Conservation (phyloP, 1,140 invertebrate genomes). For the Plutomurus gul region DNA sequence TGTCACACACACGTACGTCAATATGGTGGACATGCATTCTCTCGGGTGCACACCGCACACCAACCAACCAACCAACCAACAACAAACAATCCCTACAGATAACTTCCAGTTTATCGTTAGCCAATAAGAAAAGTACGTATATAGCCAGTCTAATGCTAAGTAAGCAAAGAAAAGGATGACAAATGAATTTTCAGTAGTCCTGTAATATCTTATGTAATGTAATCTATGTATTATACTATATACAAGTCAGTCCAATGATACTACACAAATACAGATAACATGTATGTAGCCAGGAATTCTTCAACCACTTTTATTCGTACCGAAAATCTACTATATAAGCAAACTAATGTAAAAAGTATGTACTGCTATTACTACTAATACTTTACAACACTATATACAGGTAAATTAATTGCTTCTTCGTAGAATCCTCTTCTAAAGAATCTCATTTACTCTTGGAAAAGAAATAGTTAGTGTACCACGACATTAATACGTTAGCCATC, state of each 20-base stretch:
- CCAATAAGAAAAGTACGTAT: too few relatives aligned
- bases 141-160: too few relatives aligned
- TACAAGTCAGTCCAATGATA: conserved; percentile 4
- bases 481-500: background rate
- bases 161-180: background rate
- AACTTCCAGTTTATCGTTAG: too few relatives aligned
- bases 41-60: too few relatives aligned
- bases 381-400: too few relatives aligned
- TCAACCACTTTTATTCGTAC: conserved; percentile 17
- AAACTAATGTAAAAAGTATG: too few relatives aligned
- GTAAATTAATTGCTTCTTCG: conserved; percentile 12
- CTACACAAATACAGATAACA: too few relatives aligned
- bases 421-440: conserved; percentile 21
- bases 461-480: background rate
- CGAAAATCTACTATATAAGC: conserved; percentile 20
- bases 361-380: too few relatives aligned
- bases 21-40: too few relatives aligned
- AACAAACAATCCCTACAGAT: too few relatives aligned
- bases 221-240: conserved; percentile 20
- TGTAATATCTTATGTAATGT: background rate
- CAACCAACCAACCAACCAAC: too few relatives aligned
- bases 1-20: too few relatives aligned
- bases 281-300: conserved; percentile 12
- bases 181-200: background rate
- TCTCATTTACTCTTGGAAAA: background rate